These are phyloP conservation scores for Drosophila buzzatii DNA, from an alignment of 2,888 invertebrate genomes.

Conservation along the genomic window DNA sequence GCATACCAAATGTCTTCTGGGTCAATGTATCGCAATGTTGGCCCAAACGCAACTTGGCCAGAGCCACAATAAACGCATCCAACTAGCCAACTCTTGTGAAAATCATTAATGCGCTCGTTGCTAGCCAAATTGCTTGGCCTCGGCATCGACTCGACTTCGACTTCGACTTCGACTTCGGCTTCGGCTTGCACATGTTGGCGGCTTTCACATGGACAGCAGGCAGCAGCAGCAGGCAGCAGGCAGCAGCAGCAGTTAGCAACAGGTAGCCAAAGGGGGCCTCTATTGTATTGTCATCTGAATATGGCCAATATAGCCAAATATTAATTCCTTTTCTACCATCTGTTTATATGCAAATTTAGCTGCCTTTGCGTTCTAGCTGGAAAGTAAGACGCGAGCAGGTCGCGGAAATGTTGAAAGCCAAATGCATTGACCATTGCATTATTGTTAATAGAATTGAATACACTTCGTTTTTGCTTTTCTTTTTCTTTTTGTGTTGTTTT, in stretches of 20 bases:
- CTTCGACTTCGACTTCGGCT: not conserved
- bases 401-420: constrained; percentile 74
- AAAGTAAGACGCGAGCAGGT: constrained; percentile 64
- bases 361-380: constrained; percentile 29
- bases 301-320: constrained; percentile 80
- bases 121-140: constrained; percentile 45
- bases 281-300: constrained; percentile 79
- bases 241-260: constrained; percentile 20
- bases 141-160: constrained; percentile 44
- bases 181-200: constrained; percentile 19
- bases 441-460: constrained; percentile 37
- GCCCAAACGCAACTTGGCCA: constrained; percentile 37
- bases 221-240: constrained; percentile 22
- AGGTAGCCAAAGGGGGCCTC: constrained; percentile 34
- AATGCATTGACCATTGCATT: constrained; percentile 31
- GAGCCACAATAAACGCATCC: constrained; percentile 12
- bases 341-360: constrained; percentile 70
- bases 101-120: constrained; percentile 72
- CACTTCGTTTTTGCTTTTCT: not conserved
- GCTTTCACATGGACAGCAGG: constrained; percentile 64
- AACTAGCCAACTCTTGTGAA: constrained; percentile 53
- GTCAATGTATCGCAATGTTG: constrained; percentile 71
- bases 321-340: constrained; percentile 67
- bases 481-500: not conserved
- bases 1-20: constrained; percentile 78